Evolutionary conservation across 2,113 vertebrate genomes (phyloP).

Genomic region (Chaenocephalus aceratus): DNA sequence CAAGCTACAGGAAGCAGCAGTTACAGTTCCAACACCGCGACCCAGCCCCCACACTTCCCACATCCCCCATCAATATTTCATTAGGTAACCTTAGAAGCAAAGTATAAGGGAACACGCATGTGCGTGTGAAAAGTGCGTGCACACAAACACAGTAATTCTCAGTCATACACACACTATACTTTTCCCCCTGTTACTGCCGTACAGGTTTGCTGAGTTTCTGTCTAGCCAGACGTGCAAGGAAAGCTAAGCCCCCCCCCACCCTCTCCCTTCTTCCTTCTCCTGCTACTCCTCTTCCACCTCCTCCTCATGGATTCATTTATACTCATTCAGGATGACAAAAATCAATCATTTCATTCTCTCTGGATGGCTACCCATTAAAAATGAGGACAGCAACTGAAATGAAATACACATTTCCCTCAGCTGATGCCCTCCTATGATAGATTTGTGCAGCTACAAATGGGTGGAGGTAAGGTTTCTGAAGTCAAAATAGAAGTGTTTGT

Average conservation of each 20-base stretch:
- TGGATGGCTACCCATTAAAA: conserved; percentile 83
- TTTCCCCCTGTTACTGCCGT: conserved; percentile 52
- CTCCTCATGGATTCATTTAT: conserved; percentile 80
- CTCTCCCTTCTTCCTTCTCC: conserved; percentile 31
- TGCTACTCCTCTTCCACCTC: conserved; percentile 67
- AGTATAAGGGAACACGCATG: conserved; percentile 73
- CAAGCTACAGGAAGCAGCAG: conserved; percentile 86
- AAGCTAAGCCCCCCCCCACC: conserved; percentile 52
- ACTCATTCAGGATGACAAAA: conserved; percentile 83
- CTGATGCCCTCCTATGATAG: conserved; percentile 78
- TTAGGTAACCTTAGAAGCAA: conserved; percentile 85
- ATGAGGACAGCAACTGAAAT: conserved; percentile 80
- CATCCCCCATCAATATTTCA: conserved; percentile 93
- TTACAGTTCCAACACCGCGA: conserved; percentile 79
- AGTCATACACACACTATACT: conserved; percentile 47
- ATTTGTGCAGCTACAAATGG: conserved; percentile 80
- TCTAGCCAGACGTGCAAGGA: conserved; percentile 68
- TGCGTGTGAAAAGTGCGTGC: conserved; percentile 27
- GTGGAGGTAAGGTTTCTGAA: conserved; percentile 72
- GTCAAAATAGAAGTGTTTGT: conserved; percentile 80
- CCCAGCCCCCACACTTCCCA: conserved; percentile 80
- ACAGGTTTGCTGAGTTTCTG: conserved; percentile 73
- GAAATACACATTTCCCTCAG: conserved; percentile 84
- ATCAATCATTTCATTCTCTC: conserved; percentile 87
- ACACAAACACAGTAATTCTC: conserved; percentile 3